phyloP scores from a whole-genome alignment of 2,113 vertebrate species.

The Setophaga kirtlandii region DNA sequence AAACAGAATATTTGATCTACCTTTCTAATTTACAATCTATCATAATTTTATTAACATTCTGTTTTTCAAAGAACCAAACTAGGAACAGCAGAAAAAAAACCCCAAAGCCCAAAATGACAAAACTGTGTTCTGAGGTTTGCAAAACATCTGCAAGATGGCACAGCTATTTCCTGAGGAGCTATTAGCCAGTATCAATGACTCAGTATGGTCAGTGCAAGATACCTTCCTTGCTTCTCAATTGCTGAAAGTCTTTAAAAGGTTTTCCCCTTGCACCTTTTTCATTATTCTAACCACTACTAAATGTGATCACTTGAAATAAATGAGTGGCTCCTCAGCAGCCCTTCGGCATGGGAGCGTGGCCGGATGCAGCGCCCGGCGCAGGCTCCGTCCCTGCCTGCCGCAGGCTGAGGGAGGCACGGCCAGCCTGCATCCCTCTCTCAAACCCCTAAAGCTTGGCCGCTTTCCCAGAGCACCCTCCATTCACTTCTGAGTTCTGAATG shows the following conservation, averaged over 20 bases:
- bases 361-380: background rate
- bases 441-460: background rate
- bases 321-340: background rate
- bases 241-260: background rate
- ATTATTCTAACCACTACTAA: background rate
- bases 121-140: background rate
- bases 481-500: conserved; percentile 18
- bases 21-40: background rate
- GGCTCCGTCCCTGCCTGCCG: background rate
- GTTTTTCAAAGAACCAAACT: background rate
- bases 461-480: background rate
- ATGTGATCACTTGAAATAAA: background rate
- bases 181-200: background rate
- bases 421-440: background rate
- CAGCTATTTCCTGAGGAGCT: background rate
- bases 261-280: conserved; percentile 18
- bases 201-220: background rate
- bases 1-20: background rate
- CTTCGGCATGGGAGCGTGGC: accelerated
- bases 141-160: background rate
- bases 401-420: background rate
- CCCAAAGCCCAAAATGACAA: background rate
- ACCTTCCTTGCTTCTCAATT: background rate
- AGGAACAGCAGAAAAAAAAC: background rate
- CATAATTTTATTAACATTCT: background rate